Percentiles rank a stretch among this genome's conserved stretches.
phyloP scores from a whole-genome alignment of 2,113 vertebrate genomes.

The Tonatia bakeri region DNA sequence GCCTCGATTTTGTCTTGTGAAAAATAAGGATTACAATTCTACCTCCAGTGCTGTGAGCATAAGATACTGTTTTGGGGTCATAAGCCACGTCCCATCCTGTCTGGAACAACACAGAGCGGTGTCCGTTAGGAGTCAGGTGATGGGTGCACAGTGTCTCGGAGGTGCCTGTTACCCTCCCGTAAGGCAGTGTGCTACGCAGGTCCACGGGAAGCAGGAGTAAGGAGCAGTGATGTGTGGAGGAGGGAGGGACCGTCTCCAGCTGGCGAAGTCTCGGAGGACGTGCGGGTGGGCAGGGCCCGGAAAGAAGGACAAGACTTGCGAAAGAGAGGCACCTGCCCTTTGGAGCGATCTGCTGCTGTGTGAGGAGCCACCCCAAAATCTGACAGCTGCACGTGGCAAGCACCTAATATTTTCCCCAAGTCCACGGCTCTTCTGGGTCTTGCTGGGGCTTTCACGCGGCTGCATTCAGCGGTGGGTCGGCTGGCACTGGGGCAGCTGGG shows the following conservation, averaged over 20 bases:
- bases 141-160: not conserved
- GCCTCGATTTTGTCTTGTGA: not conserved
- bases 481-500: not conserved
- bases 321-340: not conserved
- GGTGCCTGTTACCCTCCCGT: not conserved
- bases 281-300: not conserved
- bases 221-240: not conserved
- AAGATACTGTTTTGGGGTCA: not conserved
- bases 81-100: not conserved
- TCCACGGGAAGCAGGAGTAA: not conserved
- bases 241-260: not conserved
- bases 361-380: too few species aligned
- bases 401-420: not conserved
- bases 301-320: not conserved
- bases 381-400: not conserved
- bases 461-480: not conserved
- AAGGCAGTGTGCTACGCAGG: too few species aligned
- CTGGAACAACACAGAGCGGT: not conserved
- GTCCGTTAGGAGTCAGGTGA: not conserved
- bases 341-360: not conserved
- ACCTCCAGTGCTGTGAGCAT: not conserved
- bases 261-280: not conserved
- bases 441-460: not conserved
- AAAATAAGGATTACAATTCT: not conserved
- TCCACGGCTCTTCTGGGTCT: not conserved